Percentiles rank a stretch among this genome's conserved stretches.
Conservation (phyloP, 1,140 invertebrate species). For the Monochamus saltuarius region DNA sequence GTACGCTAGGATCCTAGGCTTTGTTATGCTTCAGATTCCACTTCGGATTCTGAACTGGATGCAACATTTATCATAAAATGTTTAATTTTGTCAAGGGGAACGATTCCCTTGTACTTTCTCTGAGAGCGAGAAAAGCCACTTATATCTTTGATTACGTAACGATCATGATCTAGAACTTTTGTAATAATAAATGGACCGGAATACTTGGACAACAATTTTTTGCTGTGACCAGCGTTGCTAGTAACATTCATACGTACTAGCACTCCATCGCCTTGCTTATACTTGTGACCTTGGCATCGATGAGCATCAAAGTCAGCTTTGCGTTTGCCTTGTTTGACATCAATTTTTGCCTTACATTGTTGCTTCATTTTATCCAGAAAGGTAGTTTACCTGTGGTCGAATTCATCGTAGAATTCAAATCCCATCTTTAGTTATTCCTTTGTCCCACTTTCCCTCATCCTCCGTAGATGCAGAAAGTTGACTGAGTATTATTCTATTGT, state of each 20-base stretch:
- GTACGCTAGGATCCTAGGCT: too few species aligned
- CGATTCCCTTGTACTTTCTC: background rate
- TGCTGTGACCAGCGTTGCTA: constrained; percentile 8
- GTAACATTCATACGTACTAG: background rate
- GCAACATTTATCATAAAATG: background rate
- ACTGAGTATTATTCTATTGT: too few species aligned
- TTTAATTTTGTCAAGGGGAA: constrained; percentile 6
- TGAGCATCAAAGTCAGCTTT: constrained; percentile 1
- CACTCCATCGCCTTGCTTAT: constrained; percentile 1
- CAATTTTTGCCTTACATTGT: background rate
- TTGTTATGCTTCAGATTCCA: too few species aligned
- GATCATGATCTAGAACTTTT: background rate
- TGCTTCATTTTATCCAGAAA: background rate
- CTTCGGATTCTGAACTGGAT: background rate
- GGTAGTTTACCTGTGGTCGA: background rate
- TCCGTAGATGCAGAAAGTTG: too few species aligned
- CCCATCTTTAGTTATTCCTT: too few species aligned
- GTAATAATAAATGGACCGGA: background rate
- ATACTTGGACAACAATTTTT: constrained; percentile 4
- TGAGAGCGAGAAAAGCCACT: background rate
- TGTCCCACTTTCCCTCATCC: too few species aligned
- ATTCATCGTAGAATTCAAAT: background rate
- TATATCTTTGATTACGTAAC: background rate
- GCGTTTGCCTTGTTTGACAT: background rate
- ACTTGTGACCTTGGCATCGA: background rate